Percentiles rank a stretch among this genome's conserved stretches.
These are phyloP conservation scores for Troides oblongomaculatus DNA, from an alignment of 2,888 invertebrate species.

Conservation along the genomic window DNA sequence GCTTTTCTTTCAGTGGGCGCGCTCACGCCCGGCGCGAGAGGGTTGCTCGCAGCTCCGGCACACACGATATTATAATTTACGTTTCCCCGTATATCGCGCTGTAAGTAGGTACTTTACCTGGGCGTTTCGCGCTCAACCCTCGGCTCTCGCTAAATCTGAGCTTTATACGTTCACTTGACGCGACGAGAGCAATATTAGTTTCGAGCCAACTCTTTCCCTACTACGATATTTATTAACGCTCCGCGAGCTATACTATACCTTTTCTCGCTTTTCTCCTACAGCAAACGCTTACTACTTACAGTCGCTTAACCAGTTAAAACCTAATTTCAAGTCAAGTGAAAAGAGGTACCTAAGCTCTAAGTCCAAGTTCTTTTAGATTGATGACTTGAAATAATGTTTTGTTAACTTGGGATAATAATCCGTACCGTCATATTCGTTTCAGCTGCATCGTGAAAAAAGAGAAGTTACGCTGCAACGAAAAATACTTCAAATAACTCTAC, in stretches of 20 bases:
- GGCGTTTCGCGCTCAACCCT: conserved; percentile 76
- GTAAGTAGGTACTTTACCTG: conserved; percentile 79
- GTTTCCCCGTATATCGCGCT: conserved; percentile 78
- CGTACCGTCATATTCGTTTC: background rate
- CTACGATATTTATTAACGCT: conserved; percentile 77
- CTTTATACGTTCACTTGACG: conserved; percentile 80
- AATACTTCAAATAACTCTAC: too few relatives aligned
- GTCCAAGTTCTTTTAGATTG: background rate
- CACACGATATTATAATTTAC: conserved; percentile 81
- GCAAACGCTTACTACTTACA: conserved; percentile 10
- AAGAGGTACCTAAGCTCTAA: background rate
- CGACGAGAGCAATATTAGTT: conserved; percentile 79
- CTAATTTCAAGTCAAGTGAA: background rate
- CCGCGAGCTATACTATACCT: conserved; percentile 45
- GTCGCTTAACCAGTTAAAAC: background rate
- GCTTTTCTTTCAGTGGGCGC: conserved; percentile 80
- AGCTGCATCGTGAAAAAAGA: too few relatives aligned
- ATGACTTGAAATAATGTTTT: background rate
- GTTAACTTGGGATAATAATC: background rate
- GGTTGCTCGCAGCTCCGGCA: conserved; percentile 65
- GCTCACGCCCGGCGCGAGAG: conserved; percentile 72
- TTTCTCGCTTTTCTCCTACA: conserved; percentile 29
- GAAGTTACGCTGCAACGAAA: too few relatives aligned
- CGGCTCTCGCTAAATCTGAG: conserved; percentile 77
- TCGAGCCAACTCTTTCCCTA: conserved; percentile 72